Evolutionary conservation across 2,113 vertebrate genomes (phyloP), one percentile per base, ranked within the genome.

Genomic region (Sula dactylatra): DNA sequence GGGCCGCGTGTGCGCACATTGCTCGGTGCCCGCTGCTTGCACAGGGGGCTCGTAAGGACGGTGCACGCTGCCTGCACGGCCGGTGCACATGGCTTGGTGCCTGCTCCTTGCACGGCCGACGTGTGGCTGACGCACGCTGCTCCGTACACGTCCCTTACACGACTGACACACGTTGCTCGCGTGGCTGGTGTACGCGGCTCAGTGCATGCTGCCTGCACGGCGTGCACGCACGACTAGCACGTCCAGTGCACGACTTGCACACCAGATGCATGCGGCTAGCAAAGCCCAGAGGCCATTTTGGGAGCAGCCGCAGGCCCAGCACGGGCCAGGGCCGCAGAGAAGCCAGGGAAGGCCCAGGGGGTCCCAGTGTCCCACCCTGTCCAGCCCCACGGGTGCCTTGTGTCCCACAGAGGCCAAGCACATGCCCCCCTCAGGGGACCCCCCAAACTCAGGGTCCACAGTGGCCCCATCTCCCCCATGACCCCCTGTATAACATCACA

Each of bases 391-490:
- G 3, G 45, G 31, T 8, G 31, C 7, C 56, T 18, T 34, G 22
- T 32, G 14, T 31, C 55, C 27, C 50, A 50, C 1, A 1, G 36
- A 40, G 16, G 13, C 21, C 52, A 40, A 5, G 25, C 26, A 64
- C 4, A 1, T 1, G 31, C 7, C 4, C 11, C 26, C 16, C 12
- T 17, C 11, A 7, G 16, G 25, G 22, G 36, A 25, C 3, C 8
- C 56, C 31, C 52, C 31, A 27, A 78, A 59, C 2, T 9, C 9
- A 31, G 16, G 45, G 16, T 1, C 14, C 13, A 3, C 0, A 4
- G 54, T 47, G 40, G 54, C 62, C 19, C 45, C 4, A 0, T 26
- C 19, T 4, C 36, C 24, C 6, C 4, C 3, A 32, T 8, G 29
- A 16, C 0, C 55, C 16, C 25, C 45, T 15, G 40, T 10, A 13